phyloP scores from a whole-genome alignment of 2,888 invertebrate species.

The Drosophila mulleri region DNA sequence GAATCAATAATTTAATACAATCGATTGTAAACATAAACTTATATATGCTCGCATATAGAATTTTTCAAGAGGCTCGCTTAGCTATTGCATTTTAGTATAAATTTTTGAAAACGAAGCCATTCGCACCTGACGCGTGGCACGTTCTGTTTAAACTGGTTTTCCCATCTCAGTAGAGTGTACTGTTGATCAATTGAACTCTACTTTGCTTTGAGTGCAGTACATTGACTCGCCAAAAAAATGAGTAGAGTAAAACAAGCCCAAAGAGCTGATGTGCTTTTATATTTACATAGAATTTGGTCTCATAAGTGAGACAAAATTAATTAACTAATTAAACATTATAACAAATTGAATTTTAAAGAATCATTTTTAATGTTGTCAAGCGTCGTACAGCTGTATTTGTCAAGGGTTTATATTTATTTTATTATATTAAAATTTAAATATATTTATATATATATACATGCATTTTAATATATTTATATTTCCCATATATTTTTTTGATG shows the following conservation, averaged over 20 bases:
- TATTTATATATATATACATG: too few relatives aligned
- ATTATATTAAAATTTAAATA: too few relatives aligned
- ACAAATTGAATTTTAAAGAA: neutral
- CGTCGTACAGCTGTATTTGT: neutral
- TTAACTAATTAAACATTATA: neutral
- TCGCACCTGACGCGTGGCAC: neutral
- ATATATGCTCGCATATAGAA: neutral
- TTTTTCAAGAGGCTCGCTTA: conserved; percentile 8
- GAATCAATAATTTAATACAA: conserved; percentile 15
- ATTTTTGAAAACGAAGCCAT: conserved; percentile 2
- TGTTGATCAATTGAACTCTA: neutral
- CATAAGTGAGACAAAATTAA: neutral
- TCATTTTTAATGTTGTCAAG: neutral
- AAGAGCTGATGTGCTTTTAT: neutral
- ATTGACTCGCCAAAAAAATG: neutral
- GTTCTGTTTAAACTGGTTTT: conserved; percentile 5
- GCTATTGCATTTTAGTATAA: neutral
- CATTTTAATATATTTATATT: too few relatives aligned
- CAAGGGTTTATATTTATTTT: too few relatives aligned
- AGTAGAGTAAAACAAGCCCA: too few relatives aligned
- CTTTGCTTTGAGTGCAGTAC: conserved; percentile 3
- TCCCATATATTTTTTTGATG: too few relatives aligned
- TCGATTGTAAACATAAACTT: conserved; percentile 18
- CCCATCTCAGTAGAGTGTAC: neutral
- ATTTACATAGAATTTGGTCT: too few relatives aligned